phyloP scores from a whole-genome alignment of 1,140 invertebrate genomes.

The Leptoteleia sp. region DNA sequence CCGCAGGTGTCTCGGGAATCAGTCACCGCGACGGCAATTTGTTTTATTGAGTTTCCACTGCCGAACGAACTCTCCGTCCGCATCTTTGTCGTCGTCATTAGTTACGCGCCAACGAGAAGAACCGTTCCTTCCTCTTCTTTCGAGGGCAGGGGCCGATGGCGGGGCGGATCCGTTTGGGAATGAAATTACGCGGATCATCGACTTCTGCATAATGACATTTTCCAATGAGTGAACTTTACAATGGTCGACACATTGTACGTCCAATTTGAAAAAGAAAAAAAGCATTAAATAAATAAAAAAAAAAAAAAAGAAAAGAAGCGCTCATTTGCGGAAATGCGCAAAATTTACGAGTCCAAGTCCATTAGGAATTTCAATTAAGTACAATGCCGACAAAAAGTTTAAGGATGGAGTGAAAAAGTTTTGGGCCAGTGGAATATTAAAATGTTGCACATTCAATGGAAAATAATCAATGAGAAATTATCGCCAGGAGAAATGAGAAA shows the following conservation, averaged over 20 bases:
- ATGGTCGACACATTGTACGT: conserved; percentile 41
- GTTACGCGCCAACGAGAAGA: conserved; percentile 73
- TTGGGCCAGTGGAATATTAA: not conserved
- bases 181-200: conserved; percentile 71
- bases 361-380: conserved; percentile 49
- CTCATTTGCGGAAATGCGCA: conserved; percentile 38
- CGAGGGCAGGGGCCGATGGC: conserved; percentile 16
- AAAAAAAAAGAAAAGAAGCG: too few species aligned
- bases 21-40: conserved; percentile 65
- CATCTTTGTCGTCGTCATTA: conserved; percentile 71
- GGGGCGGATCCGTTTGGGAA: conserved; percentile 64
- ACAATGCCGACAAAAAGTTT: conserved; percentile 1
- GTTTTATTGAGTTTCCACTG: conserved; percentile 65
- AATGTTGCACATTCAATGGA: not conserved
- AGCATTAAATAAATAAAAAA: too few species aligned
- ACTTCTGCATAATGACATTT: conserved; percentile 73
- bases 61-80: conserved; percentile 50
- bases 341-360: conserved; percentile 43
- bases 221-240: conserved; percentile 71
- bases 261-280: conserved; percentile 32
- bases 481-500: not conserved
- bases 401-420: not conserved
- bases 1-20: conserved; percentile 64
- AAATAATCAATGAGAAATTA: conserved; percentile 1
- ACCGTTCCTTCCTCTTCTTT: conserved; percentile 44